A percentile compares a stretch with the other conserved stretches of the same genome.
These are phyloP conservation scores for Antedon bifida DNA, from an alignment of 35 echinoderm and acorn worm species.

Conservation along the genomic window DNA sequence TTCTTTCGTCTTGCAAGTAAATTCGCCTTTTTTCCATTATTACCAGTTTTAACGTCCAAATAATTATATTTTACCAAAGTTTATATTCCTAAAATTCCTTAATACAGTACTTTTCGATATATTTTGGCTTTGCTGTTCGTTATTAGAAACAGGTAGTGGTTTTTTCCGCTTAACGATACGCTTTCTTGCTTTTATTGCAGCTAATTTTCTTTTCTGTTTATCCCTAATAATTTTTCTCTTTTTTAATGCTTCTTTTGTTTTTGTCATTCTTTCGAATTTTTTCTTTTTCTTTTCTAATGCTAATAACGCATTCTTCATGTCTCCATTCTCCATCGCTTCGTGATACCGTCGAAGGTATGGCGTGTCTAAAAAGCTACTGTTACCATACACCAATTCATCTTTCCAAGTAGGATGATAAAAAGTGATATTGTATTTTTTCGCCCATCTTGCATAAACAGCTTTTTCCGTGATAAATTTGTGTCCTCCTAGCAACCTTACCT, in stretches of 20 bases:
- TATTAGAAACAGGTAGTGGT: no score
- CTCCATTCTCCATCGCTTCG: neutral
- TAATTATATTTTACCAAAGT: neutral
- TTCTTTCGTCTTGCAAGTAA: no score
- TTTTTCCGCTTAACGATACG: no score
- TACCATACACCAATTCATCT: neutral
- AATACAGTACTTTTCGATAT: neutral
- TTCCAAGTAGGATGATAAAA: slow-evolving; percentile 35
- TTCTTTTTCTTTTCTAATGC: neutral
- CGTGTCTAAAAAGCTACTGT: neutral
- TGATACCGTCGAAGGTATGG: neutral
- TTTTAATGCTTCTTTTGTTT: neutral
- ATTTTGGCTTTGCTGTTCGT: neutral
- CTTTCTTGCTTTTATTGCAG: neutral
- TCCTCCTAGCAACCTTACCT: slow-evolving; percentile 21
- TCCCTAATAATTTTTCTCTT: neutral
- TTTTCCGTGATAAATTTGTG: slow-evolving; percentile 46
- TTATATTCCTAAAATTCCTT: neutral
- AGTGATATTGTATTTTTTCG: slow-evolving; percentile 3
- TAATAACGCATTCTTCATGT: neutral
- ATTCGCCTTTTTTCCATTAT: no score
- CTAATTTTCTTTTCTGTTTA: neutral
- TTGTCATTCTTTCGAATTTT: neutral
- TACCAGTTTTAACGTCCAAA: no score
- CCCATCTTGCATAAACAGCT: slow-evolving; percentile 29